A percentile compares a stretch with the other conserved stretches of the same genome.
Conservation (phyloP, 1,140 invertebrate genomes). For the Brachionus rotundiformis region DNA sequence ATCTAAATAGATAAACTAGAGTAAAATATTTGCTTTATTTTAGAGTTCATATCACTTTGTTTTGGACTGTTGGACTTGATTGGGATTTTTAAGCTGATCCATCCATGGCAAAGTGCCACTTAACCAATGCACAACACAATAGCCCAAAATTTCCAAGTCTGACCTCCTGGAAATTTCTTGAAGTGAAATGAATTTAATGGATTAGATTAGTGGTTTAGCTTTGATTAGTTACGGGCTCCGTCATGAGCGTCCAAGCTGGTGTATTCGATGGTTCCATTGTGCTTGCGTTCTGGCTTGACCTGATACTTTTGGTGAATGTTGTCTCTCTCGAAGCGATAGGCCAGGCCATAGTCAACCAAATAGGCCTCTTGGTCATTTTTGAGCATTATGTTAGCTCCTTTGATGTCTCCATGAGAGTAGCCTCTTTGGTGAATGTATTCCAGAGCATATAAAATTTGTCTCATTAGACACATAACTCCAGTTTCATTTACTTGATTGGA, state of each 20-base stretch:
- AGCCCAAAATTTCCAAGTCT: conserved; percentile 51
- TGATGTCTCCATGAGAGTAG: conserved; percentile 52
- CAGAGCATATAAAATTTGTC: conserved; percentile 34
- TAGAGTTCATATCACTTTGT: background rate
- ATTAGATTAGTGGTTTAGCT: too few relatives aligned
- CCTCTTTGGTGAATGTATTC: conserved; percentile 50
- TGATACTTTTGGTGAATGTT: conserved; percentile 49
- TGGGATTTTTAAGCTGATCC: conserved; percentile 34
- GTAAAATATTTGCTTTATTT: background rate
- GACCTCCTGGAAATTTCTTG: conserved; percentile 32
- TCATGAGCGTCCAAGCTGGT: conserved; percentile 49
- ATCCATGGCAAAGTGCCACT: conserved; percentile 47
- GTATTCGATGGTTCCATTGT: conserved; percentile 52
- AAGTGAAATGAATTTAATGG: too few relatives aligned
- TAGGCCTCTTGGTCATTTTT: conserved; percentile 14
- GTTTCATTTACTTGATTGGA: conserved; percentile 25
- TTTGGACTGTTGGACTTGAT: conserved; percentile 42
- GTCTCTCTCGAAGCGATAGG: conserved; percentile 1
- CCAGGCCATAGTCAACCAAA: conserved; percentile 51
- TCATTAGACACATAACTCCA: conserved; percentile 5
- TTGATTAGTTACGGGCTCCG: conserved; percentile 30
- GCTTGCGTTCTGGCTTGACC: conserved; percentile 27
- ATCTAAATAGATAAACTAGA: background rate
- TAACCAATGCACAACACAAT: conserved; percentile 45
- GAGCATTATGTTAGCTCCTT: conserved; percentile 49